Percentiles rank a stretch among this genome's conserved stretches.
phyloP scores from a whole-genome alignment of 2,888 invertebrate species.

The Labia minor region DNA sequence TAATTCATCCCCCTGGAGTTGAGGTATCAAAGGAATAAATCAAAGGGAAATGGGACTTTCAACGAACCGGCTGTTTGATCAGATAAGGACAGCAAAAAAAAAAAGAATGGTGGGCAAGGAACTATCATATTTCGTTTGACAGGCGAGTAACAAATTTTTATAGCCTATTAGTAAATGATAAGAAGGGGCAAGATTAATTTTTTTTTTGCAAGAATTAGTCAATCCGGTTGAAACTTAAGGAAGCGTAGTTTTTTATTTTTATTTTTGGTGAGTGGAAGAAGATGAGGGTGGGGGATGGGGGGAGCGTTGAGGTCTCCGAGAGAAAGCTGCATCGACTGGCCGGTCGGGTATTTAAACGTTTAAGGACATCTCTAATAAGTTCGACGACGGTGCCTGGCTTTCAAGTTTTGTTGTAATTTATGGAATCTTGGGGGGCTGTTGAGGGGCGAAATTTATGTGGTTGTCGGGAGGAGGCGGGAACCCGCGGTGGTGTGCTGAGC shows the following conservation, averaged over 20 bases:
- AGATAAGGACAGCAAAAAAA: background rate
- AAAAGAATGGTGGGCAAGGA: background rate
- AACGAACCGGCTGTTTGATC: background rate
- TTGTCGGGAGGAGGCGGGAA: background rate
- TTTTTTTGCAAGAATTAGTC: too few relatives aligned
- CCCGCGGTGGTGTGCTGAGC: background rate
- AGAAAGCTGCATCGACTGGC: too few relatives aligned
- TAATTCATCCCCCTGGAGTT: background rate
- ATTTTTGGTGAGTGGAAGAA: too few relatives aligned
- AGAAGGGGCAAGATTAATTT: too few relatives aligned
- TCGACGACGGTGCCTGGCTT: background rate
- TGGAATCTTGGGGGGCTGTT: background rate
- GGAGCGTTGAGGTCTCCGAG: too few relatives aligned
- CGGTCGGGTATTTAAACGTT: background rate
- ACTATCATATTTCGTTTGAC: too few relatives aligned
- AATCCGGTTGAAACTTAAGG: too few relatives aligned
- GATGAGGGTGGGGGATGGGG: too few relatives aligned
- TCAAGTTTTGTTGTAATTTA: background rate
- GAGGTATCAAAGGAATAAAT: background rate
- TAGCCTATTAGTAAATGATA: too few relatives aligned
- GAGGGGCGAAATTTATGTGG: slow-evolving; percentile 13
- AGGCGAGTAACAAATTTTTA: too few relatives aligned
- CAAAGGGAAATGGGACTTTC: background rate
- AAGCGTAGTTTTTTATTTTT: too few relatives aligned
- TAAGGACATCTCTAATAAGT: slow-evolving; percentile 5